Evolutionary conservation across 2,888 invertebrate species (phyloP).

Genomic region (Pammene aurita): DNA sequence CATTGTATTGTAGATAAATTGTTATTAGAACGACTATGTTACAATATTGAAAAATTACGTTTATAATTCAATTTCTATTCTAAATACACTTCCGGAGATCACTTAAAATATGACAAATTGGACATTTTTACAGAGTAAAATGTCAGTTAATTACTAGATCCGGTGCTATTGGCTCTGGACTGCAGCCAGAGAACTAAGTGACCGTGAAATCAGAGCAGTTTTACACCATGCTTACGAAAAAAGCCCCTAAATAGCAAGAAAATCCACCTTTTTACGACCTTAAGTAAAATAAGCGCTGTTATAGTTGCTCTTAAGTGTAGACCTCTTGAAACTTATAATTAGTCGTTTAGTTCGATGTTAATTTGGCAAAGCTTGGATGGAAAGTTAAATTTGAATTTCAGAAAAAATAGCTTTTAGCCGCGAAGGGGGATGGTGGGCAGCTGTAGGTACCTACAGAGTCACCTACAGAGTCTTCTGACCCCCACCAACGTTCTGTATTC

Average conservation of each 20-base stretch:
- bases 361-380: background rate
- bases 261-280: background rate
- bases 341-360: constrained; percentile 1
- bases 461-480: no score
- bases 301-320: background rate
- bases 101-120: background rate
- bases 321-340: constrained; percentile 20
- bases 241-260: background rate
- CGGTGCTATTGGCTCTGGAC: constrained; percentile 11
- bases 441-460: no score
- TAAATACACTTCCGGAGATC: no score
- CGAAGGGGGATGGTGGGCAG: no score
- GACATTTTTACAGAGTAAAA: background rate
- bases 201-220: constrained; percentile 23
- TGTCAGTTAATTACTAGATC: constrained; percentile 20
- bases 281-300: background rate
- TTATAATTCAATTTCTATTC: no score
- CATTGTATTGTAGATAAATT: no score
- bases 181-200: constrained; percentile 29
- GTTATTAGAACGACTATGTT: no score
- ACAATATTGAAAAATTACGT: no score
- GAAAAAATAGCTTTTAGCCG: no score
- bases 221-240: background rate
- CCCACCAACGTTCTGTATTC: no score
- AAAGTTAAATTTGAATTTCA: no score